A percentile compares a stretch with the other conserved stretches of the same genome.
phyloP scores from a whole-genome alignment of 2,113 vertebrate genomes.

The Ptychochromis oligacanthus region DNA sequence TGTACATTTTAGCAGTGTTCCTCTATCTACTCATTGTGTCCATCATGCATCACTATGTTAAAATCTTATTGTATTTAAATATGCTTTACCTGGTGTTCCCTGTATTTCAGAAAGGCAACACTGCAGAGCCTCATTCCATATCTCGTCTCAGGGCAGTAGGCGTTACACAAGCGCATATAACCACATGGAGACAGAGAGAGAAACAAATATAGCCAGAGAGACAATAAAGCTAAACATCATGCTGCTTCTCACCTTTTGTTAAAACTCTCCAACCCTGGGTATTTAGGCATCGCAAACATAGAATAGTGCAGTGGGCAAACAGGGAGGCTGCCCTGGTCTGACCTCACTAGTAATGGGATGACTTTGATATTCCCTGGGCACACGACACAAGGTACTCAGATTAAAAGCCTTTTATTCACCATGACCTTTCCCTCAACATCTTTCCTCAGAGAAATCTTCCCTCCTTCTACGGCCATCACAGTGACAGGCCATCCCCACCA shows the following conservation, averaged over 20 bases:
- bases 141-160: constrained; percentile 17
- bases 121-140: constrained; percentile 25
- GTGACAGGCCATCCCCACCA: constrained; percentile 71
- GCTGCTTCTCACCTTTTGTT: constrained; percentile 58
- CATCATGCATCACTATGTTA: background rate
- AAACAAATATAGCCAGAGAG: background rate
- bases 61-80: background rate
- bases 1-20: background rate
- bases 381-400: constrained; percentile 63
- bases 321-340: constrained; percentile 51
- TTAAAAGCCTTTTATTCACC: constrained; percentile 77
- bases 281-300: constrained; percentile 64
- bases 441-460: constrained; percentile 73
- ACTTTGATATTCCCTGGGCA: constrained; percentile 77
- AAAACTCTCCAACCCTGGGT: constrained; percentile 30
- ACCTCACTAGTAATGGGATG: constrained; percentile 67
- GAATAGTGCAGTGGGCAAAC: constrained; percentile 53
- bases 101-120: constrained; percentile 7
- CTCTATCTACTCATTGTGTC: background rate
- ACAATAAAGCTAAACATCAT: constrained; percentile 14
- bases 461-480: constrained; percentile 58
- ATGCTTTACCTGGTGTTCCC: background rate
- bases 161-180: background rate
- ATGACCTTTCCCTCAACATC: constrained; percentile 69
- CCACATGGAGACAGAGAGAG: constrained; percentile 11